Evolutionary conservation across 37 sponge, comb jelly and placozoan genomes (phyloP).

Genomic region (Cladorhizidae sp.): DNA sequence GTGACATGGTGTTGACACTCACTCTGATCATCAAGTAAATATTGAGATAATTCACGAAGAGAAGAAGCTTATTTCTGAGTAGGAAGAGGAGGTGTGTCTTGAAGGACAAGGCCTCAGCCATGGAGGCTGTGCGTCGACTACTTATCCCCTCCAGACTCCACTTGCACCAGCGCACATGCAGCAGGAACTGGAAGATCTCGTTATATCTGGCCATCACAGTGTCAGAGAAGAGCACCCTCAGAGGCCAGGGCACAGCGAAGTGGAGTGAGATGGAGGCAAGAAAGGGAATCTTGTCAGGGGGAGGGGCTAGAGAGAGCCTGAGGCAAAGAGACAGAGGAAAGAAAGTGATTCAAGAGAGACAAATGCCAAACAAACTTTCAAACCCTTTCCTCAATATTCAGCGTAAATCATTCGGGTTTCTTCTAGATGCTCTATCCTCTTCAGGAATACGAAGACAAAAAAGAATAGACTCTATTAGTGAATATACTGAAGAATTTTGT

Average conservation of each 20-base stretch:
- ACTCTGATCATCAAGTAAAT: slow-evolving; percentile 72
- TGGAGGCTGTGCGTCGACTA: not conserved
- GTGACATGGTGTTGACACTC: not conserved
- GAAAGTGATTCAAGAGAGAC: not conserved
- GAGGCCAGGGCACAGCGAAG: slow-evolving; percentile 61
- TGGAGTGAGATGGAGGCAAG: slow-evolving; percentile 23
- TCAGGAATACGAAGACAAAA: too few relatives aligned
- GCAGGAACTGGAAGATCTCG: slow-evolving; percentile 38
- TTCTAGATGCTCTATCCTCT: too few relatives aligned
- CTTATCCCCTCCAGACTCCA: slow-evolving; percentile 50
- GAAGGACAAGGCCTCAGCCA: not conserved
- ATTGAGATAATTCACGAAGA: slow-evolving; percentile 63
- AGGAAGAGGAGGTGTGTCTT: slow-evolving; percentile 42
- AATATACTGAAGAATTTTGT: too few relatives aligned
- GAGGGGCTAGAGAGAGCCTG: not conserved
- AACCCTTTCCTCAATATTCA: too few relatives aligned
- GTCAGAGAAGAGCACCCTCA: slow-evolving; percentile 31
- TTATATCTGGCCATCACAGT: slow-evolving; percentile 50
- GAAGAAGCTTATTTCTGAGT: slow-evolving; percentile 45
- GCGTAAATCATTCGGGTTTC: too few relatives aligned
- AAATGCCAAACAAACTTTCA: not conserved
- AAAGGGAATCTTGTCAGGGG: slow-evolving; percentile 6
- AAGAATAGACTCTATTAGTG: not conserved
- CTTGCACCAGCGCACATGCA: slow-evolving; percentile 73
- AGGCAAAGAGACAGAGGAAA: not conserved